Conservation (phyloP, 2,113 vertebrate species). For the Onychorhynchus coronatus region DNA sequence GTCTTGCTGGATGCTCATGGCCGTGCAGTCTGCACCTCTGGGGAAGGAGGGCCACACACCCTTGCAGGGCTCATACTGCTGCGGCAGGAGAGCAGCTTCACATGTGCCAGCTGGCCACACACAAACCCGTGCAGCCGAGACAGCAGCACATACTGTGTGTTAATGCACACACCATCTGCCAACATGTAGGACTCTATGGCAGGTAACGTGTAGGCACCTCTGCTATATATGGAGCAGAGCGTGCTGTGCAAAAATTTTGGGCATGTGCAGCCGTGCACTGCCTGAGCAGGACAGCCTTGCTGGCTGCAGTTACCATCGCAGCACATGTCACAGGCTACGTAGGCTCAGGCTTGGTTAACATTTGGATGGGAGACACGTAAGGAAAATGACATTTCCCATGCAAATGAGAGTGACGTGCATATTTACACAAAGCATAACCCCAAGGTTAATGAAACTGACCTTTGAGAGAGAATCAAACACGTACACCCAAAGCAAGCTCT, state of each 20-base stretch:
- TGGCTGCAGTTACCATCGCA: not conserved
- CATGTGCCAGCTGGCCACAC: not conserved
- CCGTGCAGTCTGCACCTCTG: not conserved
- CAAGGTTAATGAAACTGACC: not conserved
- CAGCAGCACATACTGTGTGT: not conserved
- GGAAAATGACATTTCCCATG: not conserved
- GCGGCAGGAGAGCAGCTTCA: not conserved
- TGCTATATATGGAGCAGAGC: not conserved
- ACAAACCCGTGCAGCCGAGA: not conserved
- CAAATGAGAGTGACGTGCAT: not conserved
- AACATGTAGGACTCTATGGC: fast-evolving
- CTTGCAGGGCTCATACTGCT: fast-evolving
- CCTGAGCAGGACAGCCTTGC: not conserved
- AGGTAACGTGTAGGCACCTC: not conserved
- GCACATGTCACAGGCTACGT: not conserved
- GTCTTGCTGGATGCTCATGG: not conserved
- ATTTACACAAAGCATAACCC: not conserved
- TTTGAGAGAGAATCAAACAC: not conserved
- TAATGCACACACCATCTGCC: not conserved
- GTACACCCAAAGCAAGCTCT: not conserved
- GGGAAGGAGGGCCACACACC: not conserved
- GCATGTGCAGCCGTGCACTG: fast-evolving
- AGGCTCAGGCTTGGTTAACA: not conserved
- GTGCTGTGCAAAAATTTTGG: fast-evolving
- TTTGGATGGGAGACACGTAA: not conserved